A percentile compares a stretch with the other conserved stretches of the same genome.
Conservation (phyloP, 2,113 vertebrate genomes). For the Tiliqua scincoides region DNA sequence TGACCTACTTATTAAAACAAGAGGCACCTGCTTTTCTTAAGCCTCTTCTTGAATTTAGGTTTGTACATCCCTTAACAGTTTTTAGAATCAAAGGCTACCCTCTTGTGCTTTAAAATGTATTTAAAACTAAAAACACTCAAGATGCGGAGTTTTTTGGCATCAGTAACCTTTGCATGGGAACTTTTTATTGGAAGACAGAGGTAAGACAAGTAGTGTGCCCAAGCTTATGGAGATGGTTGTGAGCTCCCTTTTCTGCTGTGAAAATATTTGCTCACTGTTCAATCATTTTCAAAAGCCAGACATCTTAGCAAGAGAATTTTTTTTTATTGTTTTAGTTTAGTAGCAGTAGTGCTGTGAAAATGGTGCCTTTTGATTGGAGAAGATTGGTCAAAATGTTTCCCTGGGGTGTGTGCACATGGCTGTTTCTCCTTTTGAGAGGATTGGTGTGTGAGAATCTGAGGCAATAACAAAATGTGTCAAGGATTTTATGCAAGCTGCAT, state of each 20-base stretch:
- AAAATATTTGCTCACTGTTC: neutral
- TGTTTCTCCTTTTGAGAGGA: neutral
- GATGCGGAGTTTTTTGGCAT: neutral
- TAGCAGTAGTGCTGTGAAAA: neutral
- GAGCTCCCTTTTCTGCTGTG: neutral
- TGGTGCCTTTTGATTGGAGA: neutral
- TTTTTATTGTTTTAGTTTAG: neutral
- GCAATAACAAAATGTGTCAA: neutral
- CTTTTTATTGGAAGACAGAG: neutral
- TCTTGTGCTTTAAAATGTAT: neutral
- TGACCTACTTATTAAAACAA: constrained; percentile 4
- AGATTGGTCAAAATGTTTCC: neutral
- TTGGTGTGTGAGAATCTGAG: neutral
- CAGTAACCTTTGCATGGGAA: no score
- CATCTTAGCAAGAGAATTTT: neutral
- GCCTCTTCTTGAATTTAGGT: neutral
- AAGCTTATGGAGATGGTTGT: neutral
- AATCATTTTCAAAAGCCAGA: neutral
- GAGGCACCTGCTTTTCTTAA: neutral
- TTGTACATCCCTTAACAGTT: neutral
- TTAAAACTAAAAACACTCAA: neutral
- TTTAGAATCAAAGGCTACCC: neutral
- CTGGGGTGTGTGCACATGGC: fast-evolving
- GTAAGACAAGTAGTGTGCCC: neutral
- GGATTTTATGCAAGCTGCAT: neutral